Percentiles rank a stretch among this genome's conserved stretches.
phyloP scores from a whole-genome alignment of 1,140 invertebrate genomes.

The Drosophila subobscura region DNA sequence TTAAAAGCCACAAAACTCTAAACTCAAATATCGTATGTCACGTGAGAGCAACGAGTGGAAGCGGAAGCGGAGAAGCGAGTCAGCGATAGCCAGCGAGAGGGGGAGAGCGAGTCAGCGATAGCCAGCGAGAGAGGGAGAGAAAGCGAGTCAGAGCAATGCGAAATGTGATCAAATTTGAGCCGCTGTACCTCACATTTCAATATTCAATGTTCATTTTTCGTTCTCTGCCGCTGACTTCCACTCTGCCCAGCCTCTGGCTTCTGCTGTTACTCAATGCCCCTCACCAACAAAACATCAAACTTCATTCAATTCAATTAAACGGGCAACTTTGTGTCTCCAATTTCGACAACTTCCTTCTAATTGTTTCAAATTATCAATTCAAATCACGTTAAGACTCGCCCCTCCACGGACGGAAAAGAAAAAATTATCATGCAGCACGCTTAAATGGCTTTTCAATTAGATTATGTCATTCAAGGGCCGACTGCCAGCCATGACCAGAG shows the following conservation, averaged over 20 bases:
- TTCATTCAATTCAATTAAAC: slow-evolving; percentile 66
- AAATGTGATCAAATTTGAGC: too few species aligned
- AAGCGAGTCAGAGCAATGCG: too few species aligned
- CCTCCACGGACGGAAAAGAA: slow-evolving; percentile 8
- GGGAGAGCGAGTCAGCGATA: too few species aligned
- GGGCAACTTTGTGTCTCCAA: slow-evolving; percentile 6
- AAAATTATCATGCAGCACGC: slow-evolving; percentile 81
- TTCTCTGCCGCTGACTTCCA: too few species aligned
- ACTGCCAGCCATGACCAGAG: slow-evolving; percentile 15
- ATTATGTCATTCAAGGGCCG: slow-evolving; percentile 73
- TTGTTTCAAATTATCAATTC: slow-evolving; percentile 79
- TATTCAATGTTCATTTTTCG: too few species aligned
- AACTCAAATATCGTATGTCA: slow-evolving; percentile 53
- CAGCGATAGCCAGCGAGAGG: too few species aligned
- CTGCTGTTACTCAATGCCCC: background rate
- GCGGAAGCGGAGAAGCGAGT: background rate
- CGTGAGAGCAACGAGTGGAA: slow-evolving; percentile 17
- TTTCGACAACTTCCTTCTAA: slow-evolving; percentile 51
- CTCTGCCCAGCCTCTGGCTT: too few species aligned
- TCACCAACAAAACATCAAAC: slow-evolving; percentile 32
- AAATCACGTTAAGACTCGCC: slow-evolving; percentile 62
- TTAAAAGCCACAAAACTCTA: slow-evolving; percentile 48
- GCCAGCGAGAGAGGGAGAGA: too few species aligned
- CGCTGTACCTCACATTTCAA: too few species aligned
- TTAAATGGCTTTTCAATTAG: slow-evolving; percentile 82